phyloP scores from a whole-genome alignment of 2,888 invertebrate species.

The Oscheius onirici region DNA sequence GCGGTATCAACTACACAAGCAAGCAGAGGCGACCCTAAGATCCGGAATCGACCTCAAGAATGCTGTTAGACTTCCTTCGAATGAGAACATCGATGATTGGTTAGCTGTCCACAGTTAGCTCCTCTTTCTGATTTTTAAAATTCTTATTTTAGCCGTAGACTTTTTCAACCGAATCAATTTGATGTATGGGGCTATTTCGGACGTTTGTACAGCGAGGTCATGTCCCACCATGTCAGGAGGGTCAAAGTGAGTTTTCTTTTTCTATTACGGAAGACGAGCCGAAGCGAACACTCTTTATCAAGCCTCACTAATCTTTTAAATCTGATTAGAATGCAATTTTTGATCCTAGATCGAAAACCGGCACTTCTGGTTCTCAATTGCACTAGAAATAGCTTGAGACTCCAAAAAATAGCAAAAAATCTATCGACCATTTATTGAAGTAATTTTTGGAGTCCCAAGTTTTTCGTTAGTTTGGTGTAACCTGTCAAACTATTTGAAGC shows the following conservation, averaged over 20 bases:
- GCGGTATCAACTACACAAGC: slow-evolving; percentile 86
- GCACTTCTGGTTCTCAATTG: no score
- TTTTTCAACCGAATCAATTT: slow-evolving; percentile 92
- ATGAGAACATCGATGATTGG: slow-evolving; percentile 88
- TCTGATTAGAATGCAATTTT: no score
- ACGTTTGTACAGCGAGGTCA: slow-evolving; percentile 83
- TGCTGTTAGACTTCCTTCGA: slow-evolving; percentile 83
- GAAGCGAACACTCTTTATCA: no score
- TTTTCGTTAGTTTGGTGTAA: no score
- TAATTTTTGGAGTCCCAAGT: no score
- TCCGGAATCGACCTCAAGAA: slow-evolving; percentile 85
- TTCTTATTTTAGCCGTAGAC: slow-evolving; percentile 81
- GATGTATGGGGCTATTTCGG: slow-evolving; percentile 84
- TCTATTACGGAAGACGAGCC: no score
- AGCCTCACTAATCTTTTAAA: no score
- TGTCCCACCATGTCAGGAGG: slow-evolving; percentile 93
- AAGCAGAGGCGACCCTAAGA: slow-evolving; percentile 86
- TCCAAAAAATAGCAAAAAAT: slow-evolving; percentile 1
- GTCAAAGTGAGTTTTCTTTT: slow-evolving; percentile 75
- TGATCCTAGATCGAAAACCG: no score
- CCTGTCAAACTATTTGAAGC: no score
- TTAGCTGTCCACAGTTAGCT: slow-evolving; percentile 86
- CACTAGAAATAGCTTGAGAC: no score
- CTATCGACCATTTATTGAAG: no score
- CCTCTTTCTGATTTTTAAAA: not conserved